Base-by-base conservation (phyloP, 1,140 invertebrate genomes). In the Battus philenor region DNA sequence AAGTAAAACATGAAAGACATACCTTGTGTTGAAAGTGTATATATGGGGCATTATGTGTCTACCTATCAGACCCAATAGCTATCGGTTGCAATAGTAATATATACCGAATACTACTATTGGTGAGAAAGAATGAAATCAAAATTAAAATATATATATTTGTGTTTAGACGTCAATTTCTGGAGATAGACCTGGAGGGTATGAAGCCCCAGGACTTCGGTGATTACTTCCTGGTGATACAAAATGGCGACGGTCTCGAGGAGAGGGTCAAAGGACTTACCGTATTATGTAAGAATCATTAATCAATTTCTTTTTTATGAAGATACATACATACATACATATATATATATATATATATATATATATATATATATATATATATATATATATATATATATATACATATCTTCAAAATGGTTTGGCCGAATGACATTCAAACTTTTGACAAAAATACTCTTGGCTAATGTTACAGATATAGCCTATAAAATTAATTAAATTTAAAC, bases 211-310 rank as follows among this genome's bases (percentile, higher is more conserved):
- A 72, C 17, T 72, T 66, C n/a, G 75, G 75, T 0, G 72, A 76
- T 13, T 79, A 76, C 22, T 79, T 74, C 44, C 52, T 47, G 0
- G 51, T 76, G 4, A 50, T 76, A 2, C 59, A 72, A n/a, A 76
- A 72, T 16, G 59, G 54, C 1, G 68, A 74, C 11, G 75, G 75
- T 0, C 15, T 49, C 0, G 75, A 79, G 27, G 73, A 72, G 20
- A 50, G 68, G 20, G 31, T 73, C 2, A 68, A 59, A 45, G 46
- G 52, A 0, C 43, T 70, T 0, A 60, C 54, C 9, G 45, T 70
- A 0, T 8, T 50, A 26, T 52, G 71, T 75, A 47, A 54, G 61
- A 33, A 16, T 27, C 6, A 38, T 32, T n/a, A n/a, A n/a, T n/a
- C n/a, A n/a, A n/a, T n/a, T 10, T 6, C 22, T 13, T 22, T 46